Base-by-base conservation (phyloP, 2,888 invertebrate genomes). In the Phengaris arion region DNA sequence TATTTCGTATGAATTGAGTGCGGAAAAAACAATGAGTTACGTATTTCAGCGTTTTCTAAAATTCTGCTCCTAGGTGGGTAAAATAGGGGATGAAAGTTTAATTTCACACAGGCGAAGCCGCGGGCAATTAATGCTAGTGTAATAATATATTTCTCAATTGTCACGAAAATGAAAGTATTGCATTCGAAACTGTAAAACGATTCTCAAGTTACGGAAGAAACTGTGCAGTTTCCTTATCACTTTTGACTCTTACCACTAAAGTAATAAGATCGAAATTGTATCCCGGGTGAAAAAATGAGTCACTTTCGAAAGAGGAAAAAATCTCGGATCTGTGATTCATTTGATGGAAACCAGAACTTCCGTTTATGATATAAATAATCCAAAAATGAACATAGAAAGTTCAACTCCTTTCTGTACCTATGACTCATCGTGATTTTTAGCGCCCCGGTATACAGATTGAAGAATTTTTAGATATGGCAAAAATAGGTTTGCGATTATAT, bases 351-450 rank as follows among this genome's bases (percentile, higher is more conserved):
- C 69, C 69, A 69, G 69, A 69, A 69, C 69, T 48, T 69, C 69
- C 69, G 69, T 69, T 69, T 69, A 15, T 48, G 15, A 48, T 69
- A 48, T 48, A 69, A 46, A 48, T 69, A 48, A 48, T 69, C 69
- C 69, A 45, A 46, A 46, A n/a, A 48, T 69, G 69, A 8, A 35
- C 35, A 35, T 46, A 48, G 69, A 69, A 69, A 69, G 69, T 69
- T 8, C 52, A 52, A 35, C 35, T 64, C 64, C 64, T 64, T 64
- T 64, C 35, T 64, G 52, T 52, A 10, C 9, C 1, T 7, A 6
- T 48, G 15, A 69, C n/a, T 69, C 69, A 69, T 48, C 69, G 69
- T 69, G 69, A 48, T n/a, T 69, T 69, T 69, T 69, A 69, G 69
- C 69, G 15, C 48, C 69, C 48, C 48, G 6, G 35, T 2, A 22